phyloP scores from a whole-genome alignment of 1,140 invertebrate genomes.

The Drosophila prosaltans region DNA sequence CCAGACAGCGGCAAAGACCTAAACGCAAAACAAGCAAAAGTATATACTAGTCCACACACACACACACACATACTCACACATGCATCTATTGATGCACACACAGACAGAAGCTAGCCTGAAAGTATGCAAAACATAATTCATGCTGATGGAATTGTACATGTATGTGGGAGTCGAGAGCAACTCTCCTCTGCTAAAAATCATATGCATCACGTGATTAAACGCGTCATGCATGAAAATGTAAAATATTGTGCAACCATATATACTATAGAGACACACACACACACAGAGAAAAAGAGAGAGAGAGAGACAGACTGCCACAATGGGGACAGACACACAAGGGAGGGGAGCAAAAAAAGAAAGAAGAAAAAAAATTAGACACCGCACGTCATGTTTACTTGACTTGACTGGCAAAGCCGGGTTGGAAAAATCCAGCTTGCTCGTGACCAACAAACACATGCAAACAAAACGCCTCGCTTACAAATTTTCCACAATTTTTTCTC shows the following conservation, averaged over 20 bases:
- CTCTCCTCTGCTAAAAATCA: constrained; percentile 67
- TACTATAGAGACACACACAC: constrained; percentile 9
- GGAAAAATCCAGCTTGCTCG: constrained; percentile 40
- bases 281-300: constrained; percentile 19
- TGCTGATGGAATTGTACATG: constrained; percentile 79
- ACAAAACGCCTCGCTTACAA: constrained; percentile 74
- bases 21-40: constrained; percentile 61
- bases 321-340: background rate
- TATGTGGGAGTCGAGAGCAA: constrained; percentile 21
- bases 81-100: background rate
- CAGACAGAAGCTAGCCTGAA: constrained; percentile 36
- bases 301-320: constrained; percentile 26
- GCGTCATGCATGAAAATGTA: constrained; percentile 82
- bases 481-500: constrained; percentile 71
- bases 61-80: constrained; percentile 16
- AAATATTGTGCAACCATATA: constrained; percentile 68
- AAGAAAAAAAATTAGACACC: constrained; percentile 69
- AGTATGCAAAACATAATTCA: constrained; percentile 82
- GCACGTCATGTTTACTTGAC: constrained; percentile 77
- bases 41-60: constrained; percentile 10
- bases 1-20: constrained; percentile 67
- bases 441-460: constrained; percentile 59
- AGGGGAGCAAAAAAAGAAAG: constrained; percentile 3
- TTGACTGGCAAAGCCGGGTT: constrained; percentile 62
- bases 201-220: constrained; percentile 82